These are phyloP conservation scores for Phyllotreta striolata DNA, from an alignment of 2,888 invertebrate genomes.

Conservation along the genomic window DNA sequence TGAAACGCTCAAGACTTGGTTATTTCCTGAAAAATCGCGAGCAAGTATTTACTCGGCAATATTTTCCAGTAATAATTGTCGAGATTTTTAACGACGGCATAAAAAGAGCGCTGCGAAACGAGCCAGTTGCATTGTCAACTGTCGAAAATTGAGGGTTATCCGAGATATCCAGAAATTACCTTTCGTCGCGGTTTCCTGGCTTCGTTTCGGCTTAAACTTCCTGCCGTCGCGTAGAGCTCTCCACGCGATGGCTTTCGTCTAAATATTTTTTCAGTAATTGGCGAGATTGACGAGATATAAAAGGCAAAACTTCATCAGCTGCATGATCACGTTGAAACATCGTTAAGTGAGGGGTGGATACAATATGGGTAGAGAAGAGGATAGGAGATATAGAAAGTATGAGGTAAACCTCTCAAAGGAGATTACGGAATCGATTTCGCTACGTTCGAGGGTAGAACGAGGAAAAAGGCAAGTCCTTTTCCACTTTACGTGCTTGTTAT, in stretches of 20 bases:
- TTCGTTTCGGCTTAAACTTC: background rate
- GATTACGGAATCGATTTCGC: constrained; percentile 58
- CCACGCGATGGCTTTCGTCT: constrained; percentile 12
- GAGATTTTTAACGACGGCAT: background rate
- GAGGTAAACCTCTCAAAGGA: constrained; percentile 55
- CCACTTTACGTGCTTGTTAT: constrained; percentile 59
- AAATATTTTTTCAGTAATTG: constrained; percentile 22
- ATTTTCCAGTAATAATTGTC: too few relatives aligned
- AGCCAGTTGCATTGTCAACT: constrained; percentile 8
- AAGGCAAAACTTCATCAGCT: constrained; percentile 39
- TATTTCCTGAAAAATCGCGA: too few relatives aligned
- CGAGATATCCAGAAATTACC: constrained; percentile 11
- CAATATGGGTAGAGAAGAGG: constrained; percentile 44
- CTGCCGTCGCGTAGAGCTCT: background rate
- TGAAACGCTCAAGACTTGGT: too few relatives aligned
- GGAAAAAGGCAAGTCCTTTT: constrained; percentile 46
- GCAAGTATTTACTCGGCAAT: too few relatives aligned
- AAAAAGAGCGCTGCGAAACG: constrained; percentile 3
- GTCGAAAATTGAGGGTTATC: background rate
- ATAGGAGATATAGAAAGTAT: constrained; percentile 46
- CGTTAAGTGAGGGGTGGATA: constrained; percentile 45
- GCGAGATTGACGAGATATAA: constrained; percentile 14
- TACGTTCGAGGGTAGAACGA: constrained; percentile 48
- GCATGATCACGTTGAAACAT: constrained; percentile 43
- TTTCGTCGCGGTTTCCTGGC: constrained; percentile 6